phyloP scores from a whole-genome alignment of 2,888 invertebrate genomes.

The Ceraclea dissimilis region DNA sequence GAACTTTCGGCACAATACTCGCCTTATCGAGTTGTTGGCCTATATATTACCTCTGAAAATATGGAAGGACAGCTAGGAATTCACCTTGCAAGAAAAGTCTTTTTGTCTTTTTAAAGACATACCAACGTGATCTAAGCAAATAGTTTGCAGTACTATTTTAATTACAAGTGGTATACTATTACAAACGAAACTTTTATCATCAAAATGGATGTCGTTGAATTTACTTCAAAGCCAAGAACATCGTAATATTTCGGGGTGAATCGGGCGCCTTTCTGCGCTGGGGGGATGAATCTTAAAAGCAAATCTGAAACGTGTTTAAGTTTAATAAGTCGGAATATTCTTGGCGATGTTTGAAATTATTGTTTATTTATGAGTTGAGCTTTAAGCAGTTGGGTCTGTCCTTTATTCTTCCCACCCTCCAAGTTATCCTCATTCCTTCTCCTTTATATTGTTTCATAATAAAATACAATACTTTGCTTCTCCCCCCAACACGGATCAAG shows the following conservation, averaged over 20 bases:
- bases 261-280: slow-evolving; percentile 2
- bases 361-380: slow-evolving; percentile 26
- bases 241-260: neutral
- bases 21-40: no score
- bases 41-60: no score
- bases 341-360: slow-evolving; percentile 25
- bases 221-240: neutral
- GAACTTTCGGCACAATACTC: no score
- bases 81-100: no score
- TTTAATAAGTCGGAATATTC: slow-evolving; percentile 27
- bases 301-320: slow-evolving; percentile 26
- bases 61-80: no score
- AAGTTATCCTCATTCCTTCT: neutral
- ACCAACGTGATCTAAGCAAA: no score
- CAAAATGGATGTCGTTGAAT: neutral
- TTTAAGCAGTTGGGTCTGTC: slow-evolving; percentile 8
- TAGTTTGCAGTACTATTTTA: no score
- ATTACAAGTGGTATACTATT: no score
- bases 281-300: slow-evolving; percentile 23
- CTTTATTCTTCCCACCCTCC: slow-evolving; percentile 7
- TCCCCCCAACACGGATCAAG: neutral
- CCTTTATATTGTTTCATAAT: neutral
- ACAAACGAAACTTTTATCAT: no score
- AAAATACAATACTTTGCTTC: neutral
- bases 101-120: no score